A percentile compares a stretch with the other conserved stretches of the same genome.
Conservation (phyloP, 2,113 vertebrate species). For the Hyaena hyaena region DNA sequence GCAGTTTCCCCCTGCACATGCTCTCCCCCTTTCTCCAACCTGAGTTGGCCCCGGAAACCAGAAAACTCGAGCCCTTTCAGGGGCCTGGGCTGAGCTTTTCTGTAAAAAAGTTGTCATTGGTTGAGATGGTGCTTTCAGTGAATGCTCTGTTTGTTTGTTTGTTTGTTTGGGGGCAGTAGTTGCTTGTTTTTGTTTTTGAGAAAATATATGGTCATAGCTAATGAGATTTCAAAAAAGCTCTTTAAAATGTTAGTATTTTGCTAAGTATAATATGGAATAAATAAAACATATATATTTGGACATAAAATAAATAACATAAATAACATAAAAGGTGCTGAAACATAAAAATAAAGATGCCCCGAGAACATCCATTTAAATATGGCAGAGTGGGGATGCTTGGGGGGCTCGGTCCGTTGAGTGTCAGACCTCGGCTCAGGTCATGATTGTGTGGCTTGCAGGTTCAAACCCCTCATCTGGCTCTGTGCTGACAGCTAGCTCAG, state of each 20-base stretch:
- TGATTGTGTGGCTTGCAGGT: too few relatives aligned
- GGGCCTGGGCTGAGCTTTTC: neutral
- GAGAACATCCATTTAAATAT: constrained; percentile 36
- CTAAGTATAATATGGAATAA: constrained; percentile 25
- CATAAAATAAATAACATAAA: constrained; percentile 22
- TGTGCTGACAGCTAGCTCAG: too few relatives aligned
- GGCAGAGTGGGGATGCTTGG: neutral
- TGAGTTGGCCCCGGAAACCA: neutral
- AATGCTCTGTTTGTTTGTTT: neutral
- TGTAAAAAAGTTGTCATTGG: neutral
- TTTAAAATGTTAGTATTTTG: constrained; percentile 37
- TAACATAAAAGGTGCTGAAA: neutral
- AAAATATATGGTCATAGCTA: neutral
- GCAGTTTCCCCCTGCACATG: neutral
- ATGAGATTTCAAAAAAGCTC: constrained; percentile 8
- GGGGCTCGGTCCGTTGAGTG: too few relatives aligned
- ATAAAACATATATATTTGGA: constrained; percentile 15
- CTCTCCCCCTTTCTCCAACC: neutral
- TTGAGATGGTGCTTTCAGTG: neutral
- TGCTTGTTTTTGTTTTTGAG: neutral
- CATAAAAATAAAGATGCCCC: constrained; percentile 7
- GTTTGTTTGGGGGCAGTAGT: too few relatives aligned
- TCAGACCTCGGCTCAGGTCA: too few relatives aligned
- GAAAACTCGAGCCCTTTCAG: neutral
- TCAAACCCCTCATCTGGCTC: too few relatives aligned